Conservation (phyloP, 2,113 vertebrate genomes). For the Cebus imitator region DNA sequence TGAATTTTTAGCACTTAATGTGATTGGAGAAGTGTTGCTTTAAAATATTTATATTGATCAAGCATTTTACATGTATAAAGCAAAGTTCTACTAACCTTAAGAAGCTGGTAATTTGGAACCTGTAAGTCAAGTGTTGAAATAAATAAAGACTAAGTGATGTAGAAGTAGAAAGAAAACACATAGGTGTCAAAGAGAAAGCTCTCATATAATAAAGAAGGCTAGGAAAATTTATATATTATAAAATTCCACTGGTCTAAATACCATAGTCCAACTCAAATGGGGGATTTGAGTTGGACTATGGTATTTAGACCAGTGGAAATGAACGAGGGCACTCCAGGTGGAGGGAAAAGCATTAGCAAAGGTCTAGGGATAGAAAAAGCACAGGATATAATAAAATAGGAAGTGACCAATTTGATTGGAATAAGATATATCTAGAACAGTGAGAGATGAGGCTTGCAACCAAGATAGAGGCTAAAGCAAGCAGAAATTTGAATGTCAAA, state of each 20-base stretch:
- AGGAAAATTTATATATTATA: neutral
- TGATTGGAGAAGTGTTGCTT: constrained; percentile 1
- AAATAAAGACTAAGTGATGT: neutral
- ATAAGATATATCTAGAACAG: neutral
- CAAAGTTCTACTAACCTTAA: neutral
- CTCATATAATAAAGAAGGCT: neutral
- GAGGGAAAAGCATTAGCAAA: neutral
- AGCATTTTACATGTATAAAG: neutral
- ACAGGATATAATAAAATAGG: neutral
- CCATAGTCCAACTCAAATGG: no score
- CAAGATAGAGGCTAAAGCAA: neutral
- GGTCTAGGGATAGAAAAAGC: neutral
- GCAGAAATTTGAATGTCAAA: neutral
- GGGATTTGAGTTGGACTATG: neutral
- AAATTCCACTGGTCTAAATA: no score
- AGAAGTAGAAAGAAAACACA: neutral
- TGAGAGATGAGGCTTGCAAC: neutral
- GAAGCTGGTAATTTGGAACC: neutral
- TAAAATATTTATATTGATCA: constrained; percentile 18
- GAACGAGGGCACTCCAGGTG: neutral
- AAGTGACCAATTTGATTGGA: neutral
- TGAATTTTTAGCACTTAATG: neutral
- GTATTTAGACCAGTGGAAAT: neutral
- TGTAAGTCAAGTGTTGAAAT: neutral
- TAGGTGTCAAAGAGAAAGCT: neutral